A percentile compares a stretch with the other conserved stretches of the same genome.
These are phyloP conservation scores for Gallinago solitaria DNA, from an alignment of 2,797 vertebrate species.

Conservation along the genomic window DNA sequence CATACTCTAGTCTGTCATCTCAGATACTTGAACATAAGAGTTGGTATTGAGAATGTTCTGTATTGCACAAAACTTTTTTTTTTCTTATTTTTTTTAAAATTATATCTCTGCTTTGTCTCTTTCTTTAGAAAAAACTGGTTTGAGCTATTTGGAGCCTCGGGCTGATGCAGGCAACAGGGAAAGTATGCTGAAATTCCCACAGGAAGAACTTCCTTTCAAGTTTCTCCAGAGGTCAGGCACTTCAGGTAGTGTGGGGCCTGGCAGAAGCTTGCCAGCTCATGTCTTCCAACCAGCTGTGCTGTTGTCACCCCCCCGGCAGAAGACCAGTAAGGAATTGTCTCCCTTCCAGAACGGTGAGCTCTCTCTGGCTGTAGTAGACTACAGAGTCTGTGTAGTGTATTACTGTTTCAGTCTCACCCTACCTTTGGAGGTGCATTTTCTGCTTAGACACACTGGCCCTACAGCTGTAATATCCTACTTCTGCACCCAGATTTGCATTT, in stretches of 20 bases:
- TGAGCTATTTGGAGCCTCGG: not conserved
- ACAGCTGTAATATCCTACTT: not conserved
- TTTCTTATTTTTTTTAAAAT: not conserved
- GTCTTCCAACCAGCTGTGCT: constrained; percentile 81
- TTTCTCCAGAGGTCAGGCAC: not conserved
- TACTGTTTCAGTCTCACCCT: not conserved
- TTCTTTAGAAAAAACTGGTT: constrained; percentile 39
- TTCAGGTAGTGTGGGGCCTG: not conserved
- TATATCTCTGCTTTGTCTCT: not conserved
- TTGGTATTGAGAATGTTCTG: not conserved
- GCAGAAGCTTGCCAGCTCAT: constrained; percentile 29
- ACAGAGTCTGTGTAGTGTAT: not conserved
- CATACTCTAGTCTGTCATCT: not conserved
- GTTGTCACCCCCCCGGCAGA: constrained; percentile 88
- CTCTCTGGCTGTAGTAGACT: not conserved
- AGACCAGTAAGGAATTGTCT: constrained; percentile 68
- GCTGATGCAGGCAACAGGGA: constrained; percentile 26
- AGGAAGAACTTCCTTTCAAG: constrained; percentile 42
- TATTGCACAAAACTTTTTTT: not conserved
- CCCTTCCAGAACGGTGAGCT: constrained; percentile 66
- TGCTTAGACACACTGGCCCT: not conserved
- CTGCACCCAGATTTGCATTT: not conserved
- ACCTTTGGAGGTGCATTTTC: not conserved
- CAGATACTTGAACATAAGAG: not conserved
- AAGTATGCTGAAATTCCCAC: constrained; percentile 27